Base-by-base conservation (phyloP, 2,113 vertebrate species). In the Protomyctophum bolini region DNA sequence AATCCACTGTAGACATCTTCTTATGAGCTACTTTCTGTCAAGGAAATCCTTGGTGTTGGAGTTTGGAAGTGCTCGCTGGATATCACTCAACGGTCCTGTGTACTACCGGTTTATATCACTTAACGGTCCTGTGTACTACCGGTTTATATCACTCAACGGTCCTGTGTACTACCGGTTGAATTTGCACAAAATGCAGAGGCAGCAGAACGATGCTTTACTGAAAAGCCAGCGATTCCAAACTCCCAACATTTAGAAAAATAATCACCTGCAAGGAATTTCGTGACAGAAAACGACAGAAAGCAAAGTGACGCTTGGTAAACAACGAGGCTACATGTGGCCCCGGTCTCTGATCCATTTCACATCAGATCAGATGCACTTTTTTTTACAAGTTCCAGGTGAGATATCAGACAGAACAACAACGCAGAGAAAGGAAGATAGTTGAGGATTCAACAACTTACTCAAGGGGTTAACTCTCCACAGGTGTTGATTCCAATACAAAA, bases 401-500 rank as follows among this genome's bases (percentile, higher is more conserved):
- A 60, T 10, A 10, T 10, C 29, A 29, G 57, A 12, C 51, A 7
- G 8, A 41, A 60, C 1, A 0, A 41, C 33, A 41, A 60, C 2
- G 7, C 3, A 41, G 11, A 41, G 41, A 58, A 9, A 9, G 10
- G 21, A 29, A 11, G 7, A 58, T 29, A 56, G n/a, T n/a, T 10
- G 48, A 29, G 28, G 9, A 46, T 45, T 63, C 9, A 8, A 29
- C 33, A 59, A 77, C 83, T 81, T 74, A 83, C 85, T 0, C 45
- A 69, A 4, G 47, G 65, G 10, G 58, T 82, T 66, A 80, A 65
- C 52, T 9, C 72, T 83, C 72, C 73, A 60, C 59, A 50, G 59
- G 79, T 60, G 62, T 47, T n/a, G 33, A 68, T 77, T 66, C 73
- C 68, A 76, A 70, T 45, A 78, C 65, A 77, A 33, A 70, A 57